A percentile compares a stretch with the other conserved stretches of the same genome.
Conservation (phyloP, 2,888 invertebrate genomes). For the Lampropteryx suffumata region DNA sequence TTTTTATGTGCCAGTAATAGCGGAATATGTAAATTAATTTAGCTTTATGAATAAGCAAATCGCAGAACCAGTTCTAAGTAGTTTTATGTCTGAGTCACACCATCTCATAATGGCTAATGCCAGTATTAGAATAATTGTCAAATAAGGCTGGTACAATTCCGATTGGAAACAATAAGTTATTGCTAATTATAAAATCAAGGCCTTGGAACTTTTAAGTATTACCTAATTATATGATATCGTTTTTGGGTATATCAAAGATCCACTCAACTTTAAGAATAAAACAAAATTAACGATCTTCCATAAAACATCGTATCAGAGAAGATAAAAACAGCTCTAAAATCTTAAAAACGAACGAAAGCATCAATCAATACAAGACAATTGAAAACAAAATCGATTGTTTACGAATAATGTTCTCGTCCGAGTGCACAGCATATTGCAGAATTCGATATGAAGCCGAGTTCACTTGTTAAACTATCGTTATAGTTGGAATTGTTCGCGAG, state of each 20-base stretch:
- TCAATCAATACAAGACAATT: constrained; percentile 27
- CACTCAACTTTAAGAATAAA: too few species aligned
- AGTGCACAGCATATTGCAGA: constrained; percentile 57
- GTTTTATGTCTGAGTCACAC: constrained; percentile 47
- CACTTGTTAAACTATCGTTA: constrained; percentile 77
- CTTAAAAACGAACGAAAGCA: constrained; percentile 22
- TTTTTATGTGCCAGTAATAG: constrained; percentile 4
- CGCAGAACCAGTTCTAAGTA: constrained; percentile 49
- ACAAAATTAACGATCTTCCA: too few species aligned
- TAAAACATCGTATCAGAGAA: too few species aligned
- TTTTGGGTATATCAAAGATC: too few species aligned
- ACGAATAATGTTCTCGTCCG: constrained; percentile 54
- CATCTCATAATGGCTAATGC: constrained; percentile 33
- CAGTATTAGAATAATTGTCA: neutral
- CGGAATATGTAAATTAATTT: constrained; percentile 10
- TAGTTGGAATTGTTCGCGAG: constrained; percentile 68
- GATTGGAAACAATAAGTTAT: too few species aligned
- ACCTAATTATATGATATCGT: too few species aligned
- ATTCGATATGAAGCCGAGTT: constrained; percentile 71
- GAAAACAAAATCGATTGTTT: constrained; percentile 43
- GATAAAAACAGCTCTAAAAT: neutral
- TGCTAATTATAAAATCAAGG: too few species aligned
- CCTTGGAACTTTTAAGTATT: too few species aligned
- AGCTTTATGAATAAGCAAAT: constrained; percentile 43
- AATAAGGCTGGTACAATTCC: neutral